Evolutionary conservation across 64 coral and sea anemone species (phyloP), one percentile per base, ranked within the genome.

Genomic region (Stylophora pistillata): DNA sequence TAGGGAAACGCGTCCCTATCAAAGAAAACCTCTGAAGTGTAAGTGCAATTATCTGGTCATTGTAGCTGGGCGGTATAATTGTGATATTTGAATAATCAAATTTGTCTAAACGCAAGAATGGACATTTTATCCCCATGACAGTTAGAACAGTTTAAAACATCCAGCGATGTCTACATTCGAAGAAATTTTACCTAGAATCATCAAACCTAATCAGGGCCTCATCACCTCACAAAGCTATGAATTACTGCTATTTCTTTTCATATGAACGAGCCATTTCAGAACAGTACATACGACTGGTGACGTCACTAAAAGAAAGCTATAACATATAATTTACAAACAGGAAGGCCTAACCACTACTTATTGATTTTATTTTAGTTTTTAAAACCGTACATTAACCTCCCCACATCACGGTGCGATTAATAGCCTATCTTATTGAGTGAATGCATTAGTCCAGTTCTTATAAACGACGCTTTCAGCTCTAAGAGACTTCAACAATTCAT

Each of bases 321-420:
- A 3, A 5, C 41, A 58, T 55, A 68, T 69, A 83, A 68, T 83
- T 68, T 41, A 61, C 57, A 30, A 30, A 34, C 58, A 58, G 78
- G 30, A 81, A 64, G 18, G 28, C 23, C 63, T 63, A n/a, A 81
- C 58, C 58, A 34, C 33, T 53, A 0, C 9, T 69, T 25, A 83
- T 83, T 83, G 33, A 83, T n/a, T 69, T 77, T 13, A 60, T 53
- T 83, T 83, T 62, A 83, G 68, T 53, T 52, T 66, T 83, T 5
- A 25, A 83, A 63, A n/a, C 16, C 60, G 2, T 66, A 83, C 64
- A 69, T 69, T 83, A 83, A 69, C 18, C 15, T 68, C 80, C 60
- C 33, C 30, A 20, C 20, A 59, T 53, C 55, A 79, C 5, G 15
- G 59, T 34, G 21, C 80, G 31, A 62, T 68, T 64, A 83, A 83